Conservation (phyloP, 1,140 invertebrate species). For the Aricia agestis region DNA sequence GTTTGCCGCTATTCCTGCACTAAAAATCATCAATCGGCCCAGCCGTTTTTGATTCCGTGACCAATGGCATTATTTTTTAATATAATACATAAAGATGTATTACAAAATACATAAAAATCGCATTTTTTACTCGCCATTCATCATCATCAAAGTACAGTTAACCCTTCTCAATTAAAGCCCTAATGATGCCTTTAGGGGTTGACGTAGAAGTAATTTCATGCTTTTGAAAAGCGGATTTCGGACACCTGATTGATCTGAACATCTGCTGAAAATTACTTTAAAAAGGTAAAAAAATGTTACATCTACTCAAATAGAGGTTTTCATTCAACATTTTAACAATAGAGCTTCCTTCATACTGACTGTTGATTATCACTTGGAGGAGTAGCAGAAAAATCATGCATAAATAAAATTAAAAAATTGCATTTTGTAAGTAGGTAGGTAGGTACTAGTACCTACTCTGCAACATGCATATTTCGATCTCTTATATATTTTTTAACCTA, state of each 20-base stretch:
- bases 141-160: constrained; percentile 8
- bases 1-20: too few species aligned
- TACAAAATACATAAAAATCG: too few species aligned
- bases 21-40: too few species aligned
- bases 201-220: constrained; percentile 59
- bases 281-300: constrained; percentile 63
- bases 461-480: too few species aligned
- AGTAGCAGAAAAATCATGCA: constrained; percentile 37
- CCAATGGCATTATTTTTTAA: too few species aligned
- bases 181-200: constrained; percentile 16
- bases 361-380: constrained; percentile 62
- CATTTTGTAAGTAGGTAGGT: too few species aligned
- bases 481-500: too few species aligned
- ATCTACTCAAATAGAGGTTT: constrained; percentile 71
- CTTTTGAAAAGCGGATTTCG: constrained; percentile 42
- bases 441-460: too few species aligned
- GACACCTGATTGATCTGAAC: constrained; percentile 61
- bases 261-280: constrained; percentile 73
- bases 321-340: constrained; percentile 72
- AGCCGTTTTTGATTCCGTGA: too few species aligned
- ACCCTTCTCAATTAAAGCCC: constrained; percentile 6
- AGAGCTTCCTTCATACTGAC: constrained; percentile 68
- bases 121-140: not conserved
- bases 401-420: not conserved
- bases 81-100: too few species aligned